Conservation (phyloP, 2,797 vertebrate species). For the Acanthopagrus latus region DNA sequence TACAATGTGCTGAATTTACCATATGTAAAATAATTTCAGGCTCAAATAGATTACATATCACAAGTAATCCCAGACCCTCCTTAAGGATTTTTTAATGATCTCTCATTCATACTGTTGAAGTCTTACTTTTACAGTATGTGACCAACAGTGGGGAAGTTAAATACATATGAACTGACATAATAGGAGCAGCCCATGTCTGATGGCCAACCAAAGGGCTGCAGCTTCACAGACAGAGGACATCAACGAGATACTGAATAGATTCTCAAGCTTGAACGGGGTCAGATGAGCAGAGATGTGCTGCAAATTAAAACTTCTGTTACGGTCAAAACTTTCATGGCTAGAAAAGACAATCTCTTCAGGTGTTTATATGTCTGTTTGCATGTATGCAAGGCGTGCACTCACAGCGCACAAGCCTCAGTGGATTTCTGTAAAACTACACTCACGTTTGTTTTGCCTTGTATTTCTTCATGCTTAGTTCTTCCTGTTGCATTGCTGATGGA, state of each 20-base stretch:
- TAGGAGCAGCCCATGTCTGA: constrained; percentile 30
- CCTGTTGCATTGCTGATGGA: background rate
- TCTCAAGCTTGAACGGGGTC: constrained; percentile 31
- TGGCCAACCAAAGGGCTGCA: constrained; percentile 35
- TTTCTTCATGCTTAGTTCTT: background rate
- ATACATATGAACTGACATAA: constrained; percentile 51
- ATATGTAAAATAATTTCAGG: background rate
- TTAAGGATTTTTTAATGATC: too few relatives aligned
- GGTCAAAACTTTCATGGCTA: constrained; percentile 25
- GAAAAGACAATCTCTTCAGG: background rate
- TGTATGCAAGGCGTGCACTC: background rate
- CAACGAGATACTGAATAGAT: constrained; percentile 25
- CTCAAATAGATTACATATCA: background rate
- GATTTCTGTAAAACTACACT: background rate
- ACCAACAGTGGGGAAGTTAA: constrained; percentile 17
- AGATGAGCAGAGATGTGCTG: constrained; percentile 27
- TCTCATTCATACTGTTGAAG: background rate
- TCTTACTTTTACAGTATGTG: background rate
- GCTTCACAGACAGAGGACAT: constrained; percentile 34
- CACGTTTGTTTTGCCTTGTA: constrained; percentile 5
- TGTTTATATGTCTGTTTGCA: background rate
- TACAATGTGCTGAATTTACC: background rate
- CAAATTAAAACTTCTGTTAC: constrained; percentile 33
- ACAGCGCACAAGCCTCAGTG: background rate
- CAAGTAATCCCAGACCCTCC: too few relatives aligned